Evolutionary conservation across 2,888 invertebrate genomes (phyloP).

Genomic region (Adineta ricciae): DNA sequence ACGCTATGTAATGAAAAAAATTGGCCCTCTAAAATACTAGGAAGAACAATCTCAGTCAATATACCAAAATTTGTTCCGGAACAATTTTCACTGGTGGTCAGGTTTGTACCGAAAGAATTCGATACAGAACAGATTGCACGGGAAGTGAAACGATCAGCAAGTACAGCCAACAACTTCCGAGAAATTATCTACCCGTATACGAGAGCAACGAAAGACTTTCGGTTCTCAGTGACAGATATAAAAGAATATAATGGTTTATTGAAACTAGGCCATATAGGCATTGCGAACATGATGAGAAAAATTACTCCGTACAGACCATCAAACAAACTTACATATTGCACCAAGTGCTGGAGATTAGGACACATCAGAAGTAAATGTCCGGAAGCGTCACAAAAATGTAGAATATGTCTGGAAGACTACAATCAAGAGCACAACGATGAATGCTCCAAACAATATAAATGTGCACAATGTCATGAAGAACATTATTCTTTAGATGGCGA

Average conservation of each 20-base stretch:
- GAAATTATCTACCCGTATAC: background rate
- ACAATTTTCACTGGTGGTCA: no score
- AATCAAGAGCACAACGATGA: background rate
- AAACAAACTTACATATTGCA: background rate
- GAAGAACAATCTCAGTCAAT: no score
- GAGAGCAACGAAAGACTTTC: background rate
- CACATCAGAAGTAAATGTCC: background rate
- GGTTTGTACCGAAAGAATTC: no score
- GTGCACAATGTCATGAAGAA: background rate
- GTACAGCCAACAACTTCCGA: no score
- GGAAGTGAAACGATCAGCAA: no score
- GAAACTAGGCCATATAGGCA: background rate
- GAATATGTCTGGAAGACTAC: background rate
- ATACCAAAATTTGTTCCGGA: no score
- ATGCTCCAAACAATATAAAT: background rate
- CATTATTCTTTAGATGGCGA: background rate
- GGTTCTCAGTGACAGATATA: background rate
- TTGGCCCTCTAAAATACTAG: no score
- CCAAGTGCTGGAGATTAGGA: background rate
- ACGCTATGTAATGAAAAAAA: no score
- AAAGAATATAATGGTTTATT: background rate
- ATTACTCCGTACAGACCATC: background rate
- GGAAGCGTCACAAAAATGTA: background rate
- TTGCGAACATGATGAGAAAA: background rate
- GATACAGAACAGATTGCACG: no score